Evolutionary conservation across 2,113 vertebrate genomes (phyloP).

Genomic region (Pseudopipra pipra): DNA sequence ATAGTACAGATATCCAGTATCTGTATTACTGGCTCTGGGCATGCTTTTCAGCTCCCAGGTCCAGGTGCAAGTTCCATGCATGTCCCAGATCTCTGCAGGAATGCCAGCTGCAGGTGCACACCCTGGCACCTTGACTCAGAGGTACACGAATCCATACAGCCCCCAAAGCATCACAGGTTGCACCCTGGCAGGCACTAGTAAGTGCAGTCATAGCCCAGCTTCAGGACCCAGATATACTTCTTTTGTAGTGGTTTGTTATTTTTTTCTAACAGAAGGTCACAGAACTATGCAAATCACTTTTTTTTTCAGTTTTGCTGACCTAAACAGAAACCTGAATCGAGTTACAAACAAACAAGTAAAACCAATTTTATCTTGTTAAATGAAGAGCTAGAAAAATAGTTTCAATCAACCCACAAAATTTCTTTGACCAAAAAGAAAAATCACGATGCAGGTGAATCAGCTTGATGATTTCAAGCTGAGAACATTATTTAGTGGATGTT

Average conservation of each 20-base stretch:
- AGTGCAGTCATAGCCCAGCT: neutral
- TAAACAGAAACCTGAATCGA: neutral
- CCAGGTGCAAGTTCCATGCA: neutral
- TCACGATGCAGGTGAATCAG: neutral
- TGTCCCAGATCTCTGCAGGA: neutral
- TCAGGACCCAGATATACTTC: neutral
- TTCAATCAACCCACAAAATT: neutral
- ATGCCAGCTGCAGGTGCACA: neutral
- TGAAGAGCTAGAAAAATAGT: neutral
- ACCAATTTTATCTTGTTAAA: neutral
- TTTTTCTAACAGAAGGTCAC: neutral
- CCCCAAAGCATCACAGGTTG: neutral
- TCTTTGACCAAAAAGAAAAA: neutral
- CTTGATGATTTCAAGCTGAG: neutral
- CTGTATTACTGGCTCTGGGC: neutral
- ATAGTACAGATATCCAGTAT: neutral
- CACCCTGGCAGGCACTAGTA: neutral
- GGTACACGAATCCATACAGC: neutral
- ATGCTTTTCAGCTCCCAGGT: neutral
- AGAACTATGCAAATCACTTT: neutral
- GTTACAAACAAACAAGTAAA: neutral
- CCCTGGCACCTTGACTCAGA: fast-evolving
- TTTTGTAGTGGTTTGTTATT: neutral
- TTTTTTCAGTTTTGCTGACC: neutral
- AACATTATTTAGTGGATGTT: neutral